Percentiles rank a stretch among this genome's conserved stretches.
These are phyloP conservation scores for Silvanus unidentatus DNA, from an alignment of 2,888 invertebrate species.

Conservation along the genomic window DNA sequence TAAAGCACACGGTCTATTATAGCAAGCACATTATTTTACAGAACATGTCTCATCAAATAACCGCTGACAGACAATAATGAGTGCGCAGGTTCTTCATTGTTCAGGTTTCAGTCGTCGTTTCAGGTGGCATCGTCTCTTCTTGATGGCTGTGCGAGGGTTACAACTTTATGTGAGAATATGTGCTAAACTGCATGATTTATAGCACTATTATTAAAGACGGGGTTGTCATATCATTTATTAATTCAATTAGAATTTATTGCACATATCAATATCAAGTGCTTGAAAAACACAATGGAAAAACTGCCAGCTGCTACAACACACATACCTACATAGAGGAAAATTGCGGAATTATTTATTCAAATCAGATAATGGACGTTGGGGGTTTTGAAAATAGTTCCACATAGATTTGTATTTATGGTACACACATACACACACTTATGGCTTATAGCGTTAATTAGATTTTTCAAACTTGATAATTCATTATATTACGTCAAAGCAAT, in stretches of 20 bases:
- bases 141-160: conserved; percentile 26
- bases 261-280: conserved; percentile 13
- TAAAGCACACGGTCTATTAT: conserved; percentile 10
- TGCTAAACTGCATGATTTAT: conserved; percentile 29
- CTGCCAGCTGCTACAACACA: too few relatives aligned
- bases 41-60: conserved; percentile 25
- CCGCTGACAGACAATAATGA: conserved; percentile 28
- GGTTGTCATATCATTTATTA: conserved; percentile 22
- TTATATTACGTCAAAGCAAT: conserved; percentile 15
- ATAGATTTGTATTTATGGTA: too few relatives aligned
- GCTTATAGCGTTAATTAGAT: conserved; percentile 13
- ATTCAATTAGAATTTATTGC: conserved; percentile 19
- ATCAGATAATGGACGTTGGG: too few relatives aligned
- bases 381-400: too few relatives aligned
- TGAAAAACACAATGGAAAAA: too few relatives aligned
- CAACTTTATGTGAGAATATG: conserved; percentile 28
- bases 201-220: conserved; percentile 20
- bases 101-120: conserved; percentile 20
- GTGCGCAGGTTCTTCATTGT: conserved; percentile 25
- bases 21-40: conserved; percentile 21
- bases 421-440: too few relatives aligned
- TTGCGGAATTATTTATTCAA: too few relatives aligned
- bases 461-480: conserved; percentile 17
- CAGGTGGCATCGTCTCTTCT: conserved; percentile 26
- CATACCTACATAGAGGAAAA: too few relatives aligned